Base-by-base conservation (phyloP, 92 coral and sea anemone genomes). In the Blastomussa wellsi region DNA sequence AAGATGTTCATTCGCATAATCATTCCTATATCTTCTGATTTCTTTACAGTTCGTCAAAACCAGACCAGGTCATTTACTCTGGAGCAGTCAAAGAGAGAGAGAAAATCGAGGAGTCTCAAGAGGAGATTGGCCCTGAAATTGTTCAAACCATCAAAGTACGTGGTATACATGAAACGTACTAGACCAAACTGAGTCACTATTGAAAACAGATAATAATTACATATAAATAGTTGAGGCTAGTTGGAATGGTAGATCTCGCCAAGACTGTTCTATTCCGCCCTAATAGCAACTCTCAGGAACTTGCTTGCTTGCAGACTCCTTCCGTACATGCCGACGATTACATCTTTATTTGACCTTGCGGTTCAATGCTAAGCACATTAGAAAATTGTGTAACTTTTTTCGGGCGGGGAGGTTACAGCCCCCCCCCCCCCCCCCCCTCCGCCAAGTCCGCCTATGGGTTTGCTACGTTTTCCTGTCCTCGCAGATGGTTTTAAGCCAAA, bases 111-210 rank as follows among this genome's bases (percentile, higher is more conserved):
- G 85, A 76, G 82, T 29, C 82, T 80, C 47, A 75, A 59, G 85
- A 88, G 20, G 93, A 93, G 32, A 93, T 93, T 77, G 97, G 97
- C 6, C 97, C 97, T 16, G 87, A 68, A 55, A 88, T 93, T 64
- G 32, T 67, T 51, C 97, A 93, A 71, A 86, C 87, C 37, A 55
- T 82, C 31, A 71, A 32, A 78, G 86, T 82, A 33, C n/a, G n/a
- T n/a, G 11, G 48, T 3, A n/a, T 7, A 49, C 13, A 74, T 1
- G 15, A 24, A 57, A 74, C 22, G 48, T 19, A 36, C 29, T 20
- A 36, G 42, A 38, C 22, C 13, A 35, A 68, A 59, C 19, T 59
- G 11, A 62, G 17, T 6, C 10, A 29, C 67, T 24, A 5, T 13
- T 62, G n/a, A 28, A 62, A 26, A 26, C 33, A 5, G 33, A 9